Percentiles rank a stretch among this genome's conserved stretches.
Conservation (phyloP, 2,888 invertebrate species). For the Ophioninae sp. region DNA sequence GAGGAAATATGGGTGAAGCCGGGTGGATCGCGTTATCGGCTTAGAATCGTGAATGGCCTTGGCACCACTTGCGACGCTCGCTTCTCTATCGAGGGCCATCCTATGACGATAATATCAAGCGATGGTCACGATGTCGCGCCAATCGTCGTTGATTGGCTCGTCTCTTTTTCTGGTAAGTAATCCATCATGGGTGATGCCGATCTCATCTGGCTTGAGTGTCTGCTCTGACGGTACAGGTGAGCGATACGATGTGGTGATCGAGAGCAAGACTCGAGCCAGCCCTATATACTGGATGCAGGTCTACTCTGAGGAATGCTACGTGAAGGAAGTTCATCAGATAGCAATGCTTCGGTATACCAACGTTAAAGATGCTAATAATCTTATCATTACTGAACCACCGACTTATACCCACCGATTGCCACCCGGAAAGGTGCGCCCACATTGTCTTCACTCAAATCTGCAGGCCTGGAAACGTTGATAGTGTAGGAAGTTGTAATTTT, state of each 20-base stretch:
- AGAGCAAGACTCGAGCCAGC: conserved; percentile 86
- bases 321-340: conserved; percentile 58
- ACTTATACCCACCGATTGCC: conserved; percentile 10
- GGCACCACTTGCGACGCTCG: conserved; percentile 82
- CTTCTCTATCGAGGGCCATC: conserved; percentile 81
- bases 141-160: conserved; percentile 77
- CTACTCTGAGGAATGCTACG: conserved; percentile 63
- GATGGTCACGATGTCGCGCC: conserved; percentile 83
- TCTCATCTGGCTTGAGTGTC: background rate
- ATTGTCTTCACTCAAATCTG: background rate
- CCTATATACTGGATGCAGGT: conserved; percentile 82
- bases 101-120: conserved; percentile 81
- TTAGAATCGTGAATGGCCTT: conserved; percentile 82
- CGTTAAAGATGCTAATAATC: background rate
- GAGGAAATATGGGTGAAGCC: conserved; percentile 74
- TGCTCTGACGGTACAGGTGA: conserved; percentile 84
- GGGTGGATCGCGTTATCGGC: conserved; percentile 81
- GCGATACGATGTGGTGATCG: conserved; percentile 93
- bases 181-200: background rate
- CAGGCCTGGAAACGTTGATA: background rate
- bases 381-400: background rate
- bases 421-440: conserved; percentile 30
- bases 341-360: conserved; percentile 66
- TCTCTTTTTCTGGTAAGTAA: conserved; percentile 82
- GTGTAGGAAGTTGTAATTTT: background rate